Percentiles rank a stretch among this genome's conserved stretches.
These are phyloP conservation scores for Esox lucius DNA, from an alignment of 2,797 vertebrate species.

Conservation along the genomic window DNA sequence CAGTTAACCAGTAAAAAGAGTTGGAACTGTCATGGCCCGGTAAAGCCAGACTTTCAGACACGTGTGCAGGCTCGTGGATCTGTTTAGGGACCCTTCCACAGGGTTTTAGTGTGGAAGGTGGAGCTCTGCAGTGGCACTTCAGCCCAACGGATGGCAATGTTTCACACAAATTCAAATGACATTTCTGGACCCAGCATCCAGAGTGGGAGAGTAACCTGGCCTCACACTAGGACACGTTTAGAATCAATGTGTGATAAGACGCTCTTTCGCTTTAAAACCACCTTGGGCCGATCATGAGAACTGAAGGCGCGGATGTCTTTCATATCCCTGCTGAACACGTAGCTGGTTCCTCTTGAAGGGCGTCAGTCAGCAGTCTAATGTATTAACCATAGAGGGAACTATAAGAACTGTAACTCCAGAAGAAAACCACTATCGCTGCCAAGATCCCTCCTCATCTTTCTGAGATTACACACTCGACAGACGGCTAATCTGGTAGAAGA, in stretches of 20 bases:
- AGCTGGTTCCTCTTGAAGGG: background rate
- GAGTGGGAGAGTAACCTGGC: constrained; percentile 8
- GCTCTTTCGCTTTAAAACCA: background rate
- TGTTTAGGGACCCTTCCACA: background rate
- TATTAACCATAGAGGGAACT: constrained; percentile 21
- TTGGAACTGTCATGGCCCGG: background rate
- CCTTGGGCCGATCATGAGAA: background rate
- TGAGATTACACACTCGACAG: constrained; percentile 36
- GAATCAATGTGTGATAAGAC: background rate
- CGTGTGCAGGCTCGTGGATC: background rate
- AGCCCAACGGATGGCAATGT: constrained; percentile 51
- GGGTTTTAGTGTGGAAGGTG: constrained; percentile 36
- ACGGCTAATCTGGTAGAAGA: constrained; percentile 33
- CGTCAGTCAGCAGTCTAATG: background rate
- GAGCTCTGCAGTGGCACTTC: constrained; percentile 43
- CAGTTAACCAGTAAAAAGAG: background rate
- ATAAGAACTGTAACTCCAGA: constrained; percentile 25
- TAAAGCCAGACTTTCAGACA: background rate
- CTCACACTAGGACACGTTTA: background rate
- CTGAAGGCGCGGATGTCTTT: background rate
- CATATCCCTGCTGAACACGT: background rate
- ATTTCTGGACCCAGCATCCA: constrained; percentile 24
- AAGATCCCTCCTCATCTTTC: constrained; percentile 11
- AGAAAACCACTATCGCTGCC: constrained; percentile 4
- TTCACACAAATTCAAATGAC: constrained; percentile 34